Conservation (phyloP, 1,140 invertebrate species). For the Brachionus paranguensis region DNA sequence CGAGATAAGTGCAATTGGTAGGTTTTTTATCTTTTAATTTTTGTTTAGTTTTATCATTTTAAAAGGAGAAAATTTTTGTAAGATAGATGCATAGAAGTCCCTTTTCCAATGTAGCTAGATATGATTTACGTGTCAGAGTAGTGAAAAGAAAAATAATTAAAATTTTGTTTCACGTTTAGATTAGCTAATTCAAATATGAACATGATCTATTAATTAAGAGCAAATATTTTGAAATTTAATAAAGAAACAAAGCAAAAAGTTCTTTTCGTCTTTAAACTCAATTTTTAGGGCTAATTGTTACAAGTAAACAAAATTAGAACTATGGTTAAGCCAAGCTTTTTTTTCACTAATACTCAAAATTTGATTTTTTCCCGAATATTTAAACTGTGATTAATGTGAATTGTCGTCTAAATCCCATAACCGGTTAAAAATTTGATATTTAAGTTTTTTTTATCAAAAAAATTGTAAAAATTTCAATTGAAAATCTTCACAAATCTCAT, state of each 20-base stretch:
- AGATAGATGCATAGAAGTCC: background rate
- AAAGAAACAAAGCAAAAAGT: background rate
- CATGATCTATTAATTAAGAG: background rate
- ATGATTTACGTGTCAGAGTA: background rate
- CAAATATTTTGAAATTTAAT: background rate
- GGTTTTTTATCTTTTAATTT: background rate
- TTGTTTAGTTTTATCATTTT: background rate
- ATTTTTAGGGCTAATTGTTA: background rate
- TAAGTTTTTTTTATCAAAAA: background rate
- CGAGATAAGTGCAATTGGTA: background rate
- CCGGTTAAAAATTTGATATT: constrained; percentile 6
- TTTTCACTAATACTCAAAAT: background rate
- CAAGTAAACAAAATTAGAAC: background rate
- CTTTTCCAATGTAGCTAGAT: background rate
- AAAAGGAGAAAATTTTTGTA: background rate
- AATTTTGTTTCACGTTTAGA: background rate
- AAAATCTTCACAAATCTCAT: constrained; percentile 28
- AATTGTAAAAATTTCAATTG: constrained; percentile 3
- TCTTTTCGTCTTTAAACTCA: background rate
- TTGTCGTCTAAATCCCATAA: background rate
- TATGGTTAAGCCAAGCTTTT: background rate
- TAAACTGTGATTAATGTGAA: constrained; percentile 10
- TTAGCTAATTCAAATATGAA: constrained; percentile 10
- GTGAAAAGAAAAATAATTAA: background rate
- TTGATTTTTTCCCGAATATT: constrained; percentile 2